Percentiles rank a stretch among this genome's conserved stretches.
Evolutionary conservation across 2,888 invertebrate species (phyloP).

Genomic region (Halocaridina rubra): DNA sequence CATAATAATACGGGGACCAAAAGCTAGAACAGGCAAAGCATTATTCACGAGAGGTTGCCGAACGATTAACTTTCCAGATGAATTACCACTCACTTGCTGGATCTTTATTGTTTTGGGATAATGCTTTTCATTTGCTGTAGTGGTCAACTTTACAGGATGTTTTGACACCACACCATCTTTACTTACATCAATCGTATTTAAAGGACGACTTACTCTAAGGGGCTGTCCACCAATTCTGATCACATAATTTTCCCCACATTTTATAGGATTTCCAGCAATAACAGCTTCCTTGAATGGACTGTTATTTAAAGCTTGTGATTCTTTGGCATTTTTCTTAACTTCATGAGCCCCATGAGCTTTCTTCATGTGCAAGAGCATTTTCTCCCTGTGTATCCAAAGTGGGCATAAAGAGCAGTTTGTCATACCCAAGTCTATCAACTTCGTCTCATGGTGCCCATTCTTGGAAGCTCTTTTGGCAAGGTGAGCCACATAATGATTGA

Average conservation of each 20-base stretch:
- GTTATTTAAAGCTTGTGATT: background rate
- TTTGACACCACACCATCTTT: background rate
- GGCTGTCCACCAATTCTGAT: slow-evolving; percentile 40
- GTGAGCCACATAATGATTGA: slow-evolving; percentile 34
- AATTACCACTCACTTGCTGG: background rate
- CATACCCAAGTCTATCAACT: slow-evolving; percentile 49
- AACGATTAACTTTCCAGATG: slow-evolving; percentile 17
- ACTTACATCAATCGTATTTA: background rate
- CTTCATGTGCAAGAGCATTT: slow-evolving; percentile 33
- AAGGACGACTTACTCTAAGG: background rate
- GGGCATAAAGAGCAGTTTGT: slow-evolving; percentile 34
- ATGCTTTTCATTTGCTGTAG: slow-evolving; percentile 8
- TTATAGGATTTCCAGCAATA: background rate
- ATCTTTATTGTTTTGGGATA: slow-evolving; percentile 36
- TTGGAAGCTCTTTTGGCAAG: slow-evolving; percentile 29
- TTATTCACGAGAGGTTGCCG: background rate
- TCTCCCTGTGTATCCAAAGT: slow-evolving; percentile 37
- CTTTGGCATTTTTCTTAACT: background rate
- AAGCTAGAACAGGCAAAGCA: background rate
- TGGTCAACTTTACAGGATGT: slow-evolving; percentile 6
- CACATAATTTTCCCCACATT: slow-evolving; percentile 31
- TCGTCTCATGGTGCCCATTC: slow-evolving; percentile 35
- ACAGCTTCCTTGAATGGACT: background rate
- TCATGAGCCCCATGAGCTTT: slow-evolving; percentile 41
- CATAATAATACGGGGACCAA: slow-evolving; percentile 37